Conservation (phyloP, 2,113 vertebrate genomes). For the Coptodon rendalli region DNA sequence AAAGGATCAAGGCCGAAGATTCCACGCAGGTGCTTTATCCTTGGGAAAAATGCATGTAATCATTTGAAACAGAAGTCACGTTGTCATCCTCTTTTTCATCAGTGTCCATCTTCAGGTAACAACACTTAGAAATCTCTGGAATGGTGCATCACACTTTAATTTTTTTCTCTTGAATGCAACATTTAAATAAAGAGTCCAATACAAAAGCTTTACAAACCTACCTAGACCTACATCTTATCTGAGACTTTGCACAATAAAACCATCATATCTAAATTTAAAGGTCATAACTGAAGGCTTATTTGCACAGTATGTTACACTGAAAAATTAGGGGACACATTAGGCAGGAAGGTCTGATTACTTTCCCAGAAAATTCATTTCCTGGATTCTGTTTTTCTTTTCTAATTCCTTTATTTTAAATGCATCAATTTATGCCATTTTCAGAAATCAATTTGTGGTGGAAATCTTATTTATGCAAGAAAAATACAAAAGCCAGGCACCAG, state of each 20-base stretch:
- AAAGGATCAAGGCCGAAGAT: not conserved
- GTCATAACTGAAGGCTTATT: not conserved
- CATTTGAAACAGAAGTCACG: not conserved
- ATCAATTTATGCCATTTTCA: not conserved
- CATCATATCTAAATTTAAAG: not conserved
- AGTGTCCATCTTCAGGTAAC: not conserved
- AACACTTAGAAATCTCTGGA: not conserved
- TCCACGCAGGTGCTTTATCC: not conserved
- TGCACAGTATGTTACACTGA: not conserved
- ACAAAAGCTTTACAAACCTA: not conserved
- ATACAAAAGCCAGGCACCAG: not conserved
- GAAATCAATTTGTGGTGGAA: not conserved
- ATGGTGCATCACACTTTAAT: not conserved
- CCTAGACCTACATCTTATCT: not conserved
- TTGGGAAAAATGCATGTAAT: not conserved
- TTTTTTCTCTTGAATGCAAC: not conserved
- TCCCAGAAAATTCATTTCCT: not conserved
- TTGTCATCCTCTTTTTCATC: not conserved
- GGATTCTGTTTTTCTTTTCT: not conserved
- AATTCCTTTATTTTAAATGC: not conserved
- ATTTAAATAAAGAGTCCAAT: not conserved
- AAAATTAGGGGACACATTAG: not conserved
- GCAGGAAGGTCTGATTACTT: not conserved
- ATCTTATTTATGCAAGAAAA: not conserved
- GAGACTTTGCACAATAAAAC: not conserved